Percentiles rank a stretch among this genome's conserved stretches.
phyloP scores from a whole-genome alignment of 2,797 vertebrate species.

The Enteromius thamalakanensis region DNA sequence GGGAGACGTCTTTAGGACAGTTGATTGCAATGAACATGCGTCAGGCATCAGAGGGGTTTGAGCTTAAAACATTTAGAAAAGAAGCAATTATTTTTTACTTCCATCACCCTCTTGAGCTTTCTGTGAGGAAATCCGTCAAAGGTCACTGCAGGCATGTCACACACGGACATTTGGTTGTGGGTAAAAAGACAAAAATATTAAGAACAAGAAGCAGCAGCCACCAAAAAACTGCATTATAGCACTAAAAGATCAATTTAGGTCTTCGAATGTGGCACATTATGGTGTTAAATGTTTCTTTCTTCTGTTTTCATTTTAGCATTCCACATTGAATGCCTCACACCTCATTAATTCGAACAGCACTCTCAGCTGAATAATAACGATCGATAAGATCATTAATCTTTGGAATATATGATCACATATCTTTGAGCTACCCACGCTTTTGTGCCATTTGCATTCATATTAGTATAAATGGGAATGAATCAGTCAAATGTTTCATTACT shows the following conservation, averaged over 20 bases:
- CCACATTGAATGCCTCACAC: slow-evolving; percentile 42
- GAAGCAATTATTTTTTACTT: slow-evolving; percentile 25
- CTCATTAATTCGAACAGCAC: slow-evolving; percentile 66
- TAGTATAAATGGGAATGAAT: slow-evolving; percentile 58
- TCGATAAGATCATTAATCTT: slow-evolving; percentile 67
- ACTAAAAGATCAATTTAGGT: slow-evolving; percentile 25
- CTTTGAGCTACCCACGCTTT: slow-evolving; percentile 52
- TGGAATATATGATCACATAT: slow-evolving; percentile 66
- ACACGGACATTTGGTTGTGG: not conserved
- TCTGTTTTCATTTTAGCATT: slow-evolving; percentile 57
- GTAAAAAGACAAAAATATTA: not conserved
- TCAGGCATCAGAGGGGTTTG: slow-evolving; percentile 8
- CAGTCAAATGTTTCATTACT: slow-evolving; percentile 43
- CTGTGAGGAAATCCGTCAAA: slow-evolving; percentile 20
- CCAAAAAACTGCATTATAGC: not conserved
- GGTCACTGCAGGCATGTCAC: slow-evolving; percentile 11
- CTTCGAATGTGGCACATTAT: slow-evolving; percentile 20
- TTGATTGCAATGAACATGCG: slow-evolving; percentile 52
- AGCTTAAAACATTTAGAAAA: slow-evolving; percentile 1
- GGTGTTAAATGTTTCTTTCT: slow-evolving; percentile 32
- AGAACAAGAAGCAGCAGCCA: slow-evolving; percentile 2
- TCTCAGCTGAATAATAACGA: slow-evolving; percentile 64
- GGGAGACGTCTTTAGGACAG: slow-evolving; percentile 29
- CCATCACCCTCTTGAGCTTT: slow-evolving; percentile 9
- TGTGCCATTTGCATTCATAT: slow-evolving; percentile 60